Conservation (phyloP, 2,888 invertebrate species). For the Nyleta sp. region DNA sequence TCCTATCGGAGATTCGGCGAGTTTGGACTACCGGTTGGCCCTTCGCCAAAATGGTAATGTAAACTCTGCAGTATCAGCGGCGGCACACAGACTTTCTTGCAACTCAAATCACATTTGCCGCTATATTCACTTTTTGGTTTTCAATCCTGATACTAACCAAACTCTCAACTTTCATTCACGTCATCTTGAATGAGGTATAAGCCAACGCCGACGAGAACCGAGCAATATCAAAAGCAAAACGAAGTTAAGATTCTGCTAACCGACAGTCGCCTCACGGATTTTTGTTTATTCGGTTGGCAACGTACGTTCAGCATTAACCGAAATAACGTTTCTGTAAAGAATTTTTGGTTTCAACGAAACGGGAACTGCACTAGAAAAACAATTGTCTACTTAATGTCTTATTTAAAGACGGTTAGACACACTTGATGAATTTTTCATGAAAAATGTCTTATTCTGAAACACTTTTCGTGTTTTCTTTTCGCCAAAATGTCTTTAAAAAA, state of each 20-base stretch:
- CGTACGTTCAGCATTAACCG: neutral
- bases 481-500: too few relatives aligned
- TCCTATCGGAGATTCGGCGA: conserved; percentile 59
- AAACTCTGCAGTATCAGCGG: conserved; percentile 60
- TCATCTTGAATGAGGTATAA: conserved; percentile 49
- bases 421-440: too few relatives aligned
- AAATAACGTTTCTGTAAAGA: too few relatives aligned
- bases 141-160: conserved; percentile 57
- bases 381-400: too few relatives aligned
- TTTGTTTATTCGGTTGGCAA: neutral
- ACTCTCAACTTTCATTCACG: conserved; percentile 57
- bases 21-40: conserved; percentile 60
- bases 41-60: conserved; percentile 65
- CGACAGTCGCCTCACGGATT: neutral
- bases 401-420: too few relatives aligned
- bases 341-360: too few relatives aligned
- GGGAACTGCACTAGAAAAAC: too few relatives aligned
- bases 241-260: conserved; percentile 14
- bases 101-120: conserved; percentile 62
- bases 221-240: conserved; percentile 18
- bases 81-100: conserved; percentile 50
- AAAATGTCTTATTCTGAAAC: too few relatives aligned
- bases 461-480: too few relatives aligned
- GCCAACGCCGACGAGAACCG: conserved; percentile 25
- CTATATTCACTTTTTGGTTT: conserved; percentile 65